Evolutionary conservation across 2,888 invertebrate species (phyloP).

Genomic region (Eudemis profundana): DNA sequence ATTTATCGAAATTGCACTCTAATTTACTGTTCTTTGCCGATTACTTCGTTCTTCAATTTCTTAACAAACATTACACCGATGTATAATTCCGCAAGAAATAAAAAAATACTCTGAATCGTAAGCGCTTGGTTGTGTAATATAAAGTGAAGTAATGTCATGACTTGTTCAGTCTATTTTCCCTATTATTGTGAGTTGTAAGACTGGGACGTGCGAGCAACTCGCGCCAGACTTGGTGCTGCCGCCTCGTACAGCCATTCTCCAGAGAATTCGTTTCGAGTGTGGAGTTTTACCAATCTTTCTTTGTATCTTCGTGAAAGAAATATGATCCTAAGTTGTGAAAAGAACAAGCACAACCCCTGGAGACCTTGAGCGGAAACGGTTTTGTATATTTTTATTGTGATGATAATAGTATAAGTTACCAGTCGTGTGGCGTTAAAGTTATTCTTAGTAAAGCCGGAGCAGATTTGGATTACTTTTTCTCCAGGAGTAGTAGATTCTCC

Average conservation of each 20-base stretch:
- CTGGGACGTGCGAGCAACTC: conserved; percentile 12
- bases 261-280: conserved; percentile 40
- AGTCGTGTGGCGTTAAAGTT: no score
- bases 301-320: conserved; percentile 41
- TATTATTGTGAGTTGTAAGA: conserved; percentile 38
- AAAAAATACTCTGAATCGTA: background rate
- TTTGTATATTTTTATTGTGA: conserved; percentile 35
- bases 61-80: no score
- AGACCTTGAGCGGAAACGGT: conserved; percentile 25
- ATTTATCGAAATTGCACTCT: no score
- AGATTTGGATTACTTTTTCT: no score
- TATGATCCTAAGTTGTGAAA: conserved; percentile 44
- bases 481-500: no score
- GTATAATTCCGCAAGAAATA: background rate
- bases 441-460: no score
- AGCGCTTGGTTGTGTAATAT: background rate
- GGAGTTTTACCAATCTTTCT: conserved; percentile 44
- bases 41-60: no score
- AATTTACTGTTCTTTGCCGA: no score
- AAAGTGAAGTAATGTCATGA: conserved; percentile 25
- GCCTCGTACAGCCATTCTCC: conserved; percentile 13
- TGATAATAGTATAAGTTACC: no score
- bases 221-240: conserved; percentile 19
- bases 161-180: conserved; percentile 25
- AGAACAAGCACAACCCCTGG: conserved; percentile 39